phyloP scores from a whole-genome alignment of 2,888 invertebrate genomes.

The Synanthedon myopaeformis region DNA sequence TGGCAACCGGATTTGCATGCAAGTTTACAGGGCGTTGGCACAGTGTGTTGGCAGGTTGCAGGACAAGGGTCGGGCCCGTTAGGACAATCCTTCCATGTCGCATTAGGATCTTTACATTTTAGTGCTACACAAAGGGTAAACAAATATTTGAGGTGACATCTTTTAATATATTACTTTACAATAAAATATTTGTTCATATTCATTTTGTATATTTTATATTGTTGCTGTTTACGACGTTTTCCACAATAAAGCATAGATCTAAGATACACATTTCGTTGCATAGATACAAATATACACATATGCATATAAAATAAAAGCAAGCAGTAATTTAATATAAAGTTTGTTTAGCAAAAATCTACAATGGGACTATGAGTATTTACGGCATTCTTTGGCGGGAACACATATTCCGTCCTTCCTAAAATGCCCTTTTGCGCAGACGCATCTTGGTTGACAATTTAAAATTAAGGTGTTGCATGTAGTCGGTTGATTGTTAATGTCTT shows the following conservation, averaged over 20 bases:
- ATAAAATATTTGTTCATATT: too few relatives aligned
- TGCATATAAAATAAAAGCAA: too few relatives aligned
- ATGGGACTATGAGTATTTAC: slow-evolving; percentile 1
- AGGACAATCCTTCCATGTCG: slow-evolving; percentile 6
- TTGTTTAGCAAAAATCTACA: background rate
- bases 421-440: slow-evolving; percentile 6
- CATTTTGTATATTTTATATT: too few relatives aligned
- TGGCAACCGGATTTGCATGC: slow-evolving; percentile 5
- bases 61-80: slow-evolving; percentile 3
- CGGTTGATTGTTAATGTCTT: slow-evolving; percentile 3
- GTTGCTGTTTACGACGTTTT: too few relatives aligned
- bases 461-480: slow-evolving; percentile 3
- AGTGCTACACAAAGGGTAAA: slow-evolving; percentile 1
- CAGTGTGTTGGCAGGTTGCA: slow-evolving; percentile 6
- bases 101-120: slow-evolving; percentile 9
- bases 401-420: slow-evolving; percentile 7
- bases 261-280: too few relatives aligned
- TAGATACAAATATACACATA: too few relatives aligned
- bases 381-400: slow-evolving; percentile 5
- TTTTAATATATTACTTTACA: background rate
- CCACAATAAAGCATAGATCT: too few relatives aligned
- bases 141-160: background rate
- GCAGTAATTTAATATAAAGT: too few relatives aligned
- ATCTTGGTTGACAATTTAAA: slow-evolving; percentile 8
- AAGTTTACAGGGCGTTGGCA: background rate